Conservation (phyloP, 92 coral and sea anemone genomes). For the Phenganax stokvisi region DNA sequence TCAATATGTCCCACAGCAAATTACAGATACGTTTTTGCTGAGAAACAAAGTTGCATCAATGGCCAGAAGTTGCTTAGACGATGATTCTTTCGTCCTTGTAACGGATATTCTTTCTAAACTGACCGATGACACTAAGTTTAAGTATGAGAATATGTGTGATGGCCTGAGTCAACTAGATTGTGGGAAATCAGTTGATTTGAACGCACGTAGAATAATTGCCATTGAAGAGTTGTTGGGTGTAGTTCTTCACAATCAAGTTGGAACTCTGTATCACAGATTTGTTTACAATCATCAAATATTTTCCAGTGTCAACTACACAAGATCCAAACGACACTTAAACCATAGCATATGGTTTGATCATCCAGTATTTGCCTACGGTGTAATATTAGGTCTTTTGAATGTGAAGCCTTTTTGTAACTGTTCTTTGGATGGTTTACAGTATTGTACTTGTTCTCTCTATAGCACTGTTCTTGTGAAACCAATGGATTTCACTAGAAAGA, state of each 20-base stretch:
- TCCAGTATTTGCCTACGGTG: slow-evolving; percentile 4
- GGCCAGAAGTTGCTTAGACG: not conserved
- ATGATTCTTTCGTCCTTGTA: slow-evolving; percentile 9
- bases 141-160: not conserved
- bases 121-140: slow-evolving; percentile 7
- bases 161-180: slow-evolving; percentile 12
- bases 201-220: slow-evolving; percentile 21
- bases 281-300: slow-evolving; percentile 19
- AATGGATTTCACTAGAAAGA: not conserved
- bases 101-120: not conserved
- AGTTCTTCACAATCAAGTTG: not conserved
- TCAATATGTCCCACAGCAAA: slow-evolving; percentile 12
- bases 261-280: slow-evolving; percentile 15
- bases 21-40: slow-evolving; percentile 22
- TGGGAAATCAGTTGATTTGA: slow-evolving; percentile 8
- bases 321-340: slow-evolving; percentile 27
- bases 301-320: slow-evolving; percentile 18
- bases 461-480: slow-evolving; percentile 28
- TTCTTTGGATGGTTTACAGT: slow-evolving; percentile 1
- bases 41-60: slow-evolving; percentile 26
- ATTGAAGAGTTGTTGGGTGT: slow-evolving; percentile 8
- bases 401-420: slow-evolving; percentile 31
- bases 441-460: not conserved
- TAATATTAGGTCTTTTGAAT: slow-evolving; percentile 10
- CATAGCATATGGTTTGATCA: slow-evolving; percentile 14